Evolutionary conservation across 2,113 vertebrate species (phyloP), one percentile per base, ranked within the genome.

Genomic region (Sminthopsis crassicaudata): DNA sequence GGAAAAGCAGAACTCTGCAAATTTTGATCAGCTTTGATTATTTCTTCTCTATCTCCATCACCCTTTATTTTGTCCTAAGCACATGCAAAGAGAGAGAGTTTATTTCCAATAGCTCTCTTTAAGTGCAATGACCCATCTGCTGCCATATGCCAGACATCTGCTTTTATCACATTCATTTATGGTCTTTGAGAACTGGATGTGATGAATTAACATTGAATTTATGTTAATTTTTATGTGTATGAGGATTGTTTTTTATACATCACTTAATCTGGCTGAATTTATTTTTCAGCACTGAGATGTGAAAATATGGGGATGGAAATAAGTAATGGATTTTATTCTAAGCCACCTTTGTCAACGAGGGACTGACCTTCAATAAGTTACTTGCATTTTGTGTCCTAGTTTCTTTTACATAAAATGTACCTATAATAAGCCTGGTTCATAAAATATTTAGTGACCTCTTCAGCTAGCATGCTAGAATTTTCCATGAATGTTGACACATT

Each of bases 91-190:
- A 53, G 42, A 46, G 57, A 96, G 25, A 67, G 89, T 60, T 52
- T 50, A 48, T 96, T 97, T 96, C 95, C 94, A 95, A 57, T 94
- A 93, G 46, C 46, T 97, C 90, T 50, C 14, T 96, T 96, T 57
- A 50, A 92, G 90, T 95, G 95, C 89, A n/a, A 91, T 96, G 52
- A 90, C 96, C 57, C 60, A 97, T 95, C 94, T 98, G 92, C 93
- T 91, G 27, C 91, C 96, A 94, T 91, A 96, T 98, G 90, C 93
- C 93, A 96, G 95, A 90, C 93, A 96, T 97, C 94, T 97, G 97
- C 89, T 97, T 97, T 98, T 94, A 92, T 97, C 46, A 96, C 10
- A 67, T 53, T 95, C 76, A 94, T 97, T 94, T 96, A n/a, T 97
- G 88, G 8, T 94, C 24, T 8, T 98, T 97, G n/a, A 22, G 0